A percentile compares a stretch with the other conserved stretches of the same genome.
These are phyloP conservation scores for Chalcosyrphus nemorum DNA, from an alignment of 2,888 invertebrate species.

Conservation along the genomic window DNA sequence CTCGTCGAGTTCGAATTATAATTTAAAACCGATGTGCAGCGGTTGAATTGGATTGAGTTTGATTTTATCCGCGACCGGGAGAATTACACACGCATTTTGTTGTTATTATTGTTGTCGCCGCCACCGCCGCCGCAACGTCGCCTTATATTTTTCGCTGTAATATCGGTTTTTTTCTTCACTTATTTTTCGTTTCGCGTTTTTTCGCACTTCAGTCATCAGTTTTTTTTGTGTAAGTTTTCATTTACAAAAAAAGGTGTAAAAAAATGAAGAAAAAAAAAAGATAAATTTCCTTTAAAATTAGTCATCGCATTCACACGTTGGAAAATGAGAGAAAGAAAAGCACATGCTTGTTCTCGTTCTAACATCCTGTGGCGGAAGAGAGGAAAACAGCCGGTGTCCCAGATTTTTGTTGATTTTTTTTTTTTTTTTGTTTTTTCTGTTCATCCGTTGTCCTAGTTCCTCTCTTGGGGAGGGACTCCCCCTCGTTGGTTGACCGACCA, in stretches of 20 bases:
- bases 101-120: background rate
- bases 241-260: conserved; percentile 19
- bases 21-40: conserved; percentile 74
- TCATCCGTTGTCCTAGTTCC: conserved; percentile 23
- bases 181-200: conserved; percentile 11
- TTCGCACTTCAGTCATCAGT: conserved; percentile 33
- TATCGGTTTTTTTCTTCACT: conserved; percentile 1
- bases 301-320: conserved; percentile 63
- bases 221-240: conserved; percentile 58
- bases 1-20: conserved; percentile 53
- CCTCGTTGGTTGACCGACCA: too few species aligned
- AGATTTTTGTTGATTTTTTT: conserved; percentile 58
- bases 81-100: conserved; percentile 52
- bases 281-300: conserved; percentile 57
- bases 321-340: conserved; percentile 20
- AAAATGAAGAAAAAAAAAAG: conserved; percentile 27
- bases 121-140: too few species aligned
- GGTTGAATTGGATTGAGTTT: conserved; percentile 73
- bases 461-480: background rate
- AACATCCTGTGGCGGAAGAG: conserved; percentile 63
- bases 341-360: conserved; percentile 37
- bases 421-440: background rate
- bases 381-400: conserved; percentile 69
- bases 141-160: conserved; percentile 1
- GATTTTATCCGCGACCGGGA: conserved; percentile 73